These are phyloP conservation scores for Neogobius melanostomus DNA, from an alignment of 2,113 vertebrate species.

Conservation along the genomic window DNA sequence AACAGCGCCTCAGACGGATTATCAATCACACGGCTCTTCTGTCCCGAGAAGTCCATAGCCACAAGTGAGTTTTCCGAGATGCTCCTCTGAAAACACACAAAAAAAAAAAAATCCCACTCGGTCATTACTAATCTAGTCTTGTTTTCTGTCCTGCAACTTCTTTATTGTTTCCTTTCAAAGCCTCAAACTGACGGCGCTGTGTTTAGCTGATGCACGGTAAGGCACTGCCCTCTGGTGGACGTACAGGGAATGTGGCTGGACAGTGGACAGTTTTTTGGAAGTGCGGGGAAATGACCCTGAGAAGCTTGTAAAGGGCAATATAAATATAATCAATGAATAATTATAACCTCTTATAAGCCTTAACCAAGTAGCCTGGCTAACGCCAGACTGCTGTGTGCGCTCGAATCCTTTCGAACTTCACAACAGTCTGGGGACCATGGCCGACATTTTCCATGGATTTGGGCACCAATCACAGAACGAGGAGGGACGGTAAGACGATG, in stretches of 20 bases:
- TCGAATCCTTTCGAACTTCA: too few species aligned
- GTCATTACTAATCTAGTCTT: background rate
- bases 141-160: background rate
- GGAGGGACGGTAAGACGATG: too few species aligned
- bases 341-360: too few species aligned
- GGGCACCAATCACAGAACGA: too few species aligned
- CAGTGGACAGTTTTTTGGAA: too few species aligned
- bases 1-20: slow-evolving; percentile 94
- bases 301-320: too few species aligned
- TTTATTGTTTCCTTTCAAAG: background rate
- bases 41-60: slow-evolving; percentile 98
- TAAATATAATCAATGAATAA: slow-evolving; percentile 25
- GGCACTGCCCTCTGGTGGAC: slow-evolving; percentile 69
- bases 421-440: too few species aligned
- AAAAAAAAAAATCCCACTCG: background rate
- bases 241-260: slow-evolving; percentile 26
- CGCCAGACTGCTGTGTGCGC: too few species aligned
- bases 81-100: slow-evolving; percentile 84
- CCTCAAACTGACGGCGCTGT: background rate
- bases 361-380: too few species aligned
- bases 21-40: slow-evolving; percentile 92
- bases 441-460: too few species aligned
- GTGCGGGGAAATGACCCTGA: too few species aligned
- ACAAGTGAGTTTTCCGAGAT: slow-evolving; percentile 97
- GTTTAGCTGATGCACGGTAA: slow-evolving; percentile 24